A percentile compares a stretch with the other conserved stretches of the same genome.
These are phyloP conservation scores for Pleuronectes platessa DNA, from an alignment of 2,113 vertebrate species.

Conservation along the genomic window DNA sequence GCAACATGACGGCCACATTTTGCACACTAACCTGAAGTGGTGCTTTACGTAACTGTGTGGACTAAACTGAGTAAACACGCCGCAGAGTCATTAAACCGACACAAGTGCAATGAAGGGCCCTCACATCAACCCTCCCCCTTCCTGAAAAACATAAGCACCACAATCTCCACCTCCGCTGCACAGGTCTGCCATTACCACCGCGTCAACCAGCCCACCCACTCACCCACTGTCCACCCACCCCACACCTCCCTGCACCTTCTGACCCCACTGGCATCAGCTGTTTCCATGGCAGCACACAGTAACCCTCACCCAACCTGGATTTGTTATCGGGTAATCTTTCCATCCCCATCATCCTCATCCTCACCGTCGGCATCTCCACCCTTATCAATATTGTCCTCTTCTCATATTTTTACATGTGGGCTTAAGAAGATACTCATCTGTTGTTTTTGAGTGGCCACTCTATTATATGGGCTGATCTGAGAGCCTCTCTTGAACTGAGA, in stretches of 20 bases:
- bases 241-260: constrained; percentile 35
- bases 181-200: constrained; percentile 49
- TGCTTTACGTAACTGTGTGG: constrained; percentile 68
- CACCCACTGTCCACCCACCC: constrained; percentile 47
- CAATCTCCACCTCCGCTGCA: constrained; percentile 61
- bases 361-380: neutral
- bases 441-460: constrained; percentile 58
- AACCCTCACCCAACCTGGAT: constrained; percentile 13
- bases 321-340: constrained; percentile 16
- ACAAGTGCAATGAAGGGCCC: constrained; percentile 70
- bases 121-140: constrained; percentile 47
- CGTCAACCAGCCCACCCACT: constrained; percentile 37
- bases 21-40: constrained; percentile 30
- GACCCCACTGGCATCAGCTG: constrained; percentile 48
- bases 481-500: constrained; percentile 54
- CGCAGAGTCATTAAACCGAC: constrained; percentile 61
- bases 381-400: constrained; percentile 10
- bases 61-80: constrained; percentile 71
- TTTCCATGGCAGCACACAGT: constrained; percentile 37
- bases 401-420: constrained; percentile 20
- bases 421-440: constrained; percentile 41
- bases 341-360: constrained; percentile 28
- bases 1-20: constrained; percentile 23
- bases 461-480: constrained; percentile 58
- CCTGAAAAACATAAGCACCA: constrained; percentile 60